Evolutionary conservation across 2,113 vertebrate genomes (phyloP).

Genomic region (Xyrauchen texanus): DNA sequence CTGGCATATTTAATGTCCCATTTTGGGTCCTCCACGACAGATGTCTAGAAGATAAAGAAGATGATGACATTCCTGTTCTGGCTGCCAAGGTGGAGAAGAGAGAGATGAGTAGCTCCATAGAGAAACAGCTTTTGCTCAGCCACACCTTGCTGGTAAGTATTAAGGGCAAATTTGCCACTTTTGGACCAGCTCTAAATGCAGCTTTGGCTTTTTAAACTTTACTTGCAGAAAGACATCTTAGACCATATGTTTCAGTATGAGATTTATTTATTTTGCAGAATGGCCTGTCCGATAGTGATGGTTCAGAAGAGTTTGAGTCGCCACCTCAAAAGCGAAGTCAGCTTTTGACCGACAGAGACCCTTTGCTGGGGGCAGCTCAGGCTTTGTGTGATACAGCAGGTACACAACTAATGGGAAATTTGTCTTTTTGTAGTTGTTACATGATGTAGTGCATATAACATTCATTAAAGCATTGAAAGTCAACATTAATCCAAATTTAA

Average conservation of each 20-base stretch:
- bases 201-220: no score
- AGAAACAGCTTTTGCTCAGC: conserved; percentile 66
- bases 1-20: not conserved
- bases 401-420: conserved; percentile 28
- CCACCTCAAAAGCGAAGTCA: conserved; percentile 48
- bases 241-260: no score
- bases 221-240: no score
- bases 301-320: conserved; percentile 49
- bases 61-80: conserved; percentile 52
- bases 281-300: conserved; percentile 37
- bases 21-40: conserved; percentile 48
- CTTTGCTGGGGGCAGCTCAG: conserved; percentile 65
- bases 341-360: conserved; percentile 76
- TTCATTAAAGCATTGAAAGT: no score
- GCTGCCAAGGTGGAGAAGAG: conserved; percentile 62
- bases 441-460: no score
- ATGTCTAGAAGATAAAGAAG: conserved; percentile 46
- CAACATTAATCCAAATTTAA: no score
- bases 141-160: conserved; percentile 63
- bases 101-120: conserved; percentile 55
- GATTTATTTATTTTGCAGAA: not conserved
- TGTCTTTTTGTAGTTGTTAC: no score
- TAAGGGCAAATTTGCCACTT: not conserved
- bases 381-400: conserved; percentile 68
- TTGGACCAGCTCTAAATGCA: not conserved